Evolutionary conservation across 2,797 vertebrate genomes (phyloP).

Genomic region (Tauraco hartlaubi): DNA sequence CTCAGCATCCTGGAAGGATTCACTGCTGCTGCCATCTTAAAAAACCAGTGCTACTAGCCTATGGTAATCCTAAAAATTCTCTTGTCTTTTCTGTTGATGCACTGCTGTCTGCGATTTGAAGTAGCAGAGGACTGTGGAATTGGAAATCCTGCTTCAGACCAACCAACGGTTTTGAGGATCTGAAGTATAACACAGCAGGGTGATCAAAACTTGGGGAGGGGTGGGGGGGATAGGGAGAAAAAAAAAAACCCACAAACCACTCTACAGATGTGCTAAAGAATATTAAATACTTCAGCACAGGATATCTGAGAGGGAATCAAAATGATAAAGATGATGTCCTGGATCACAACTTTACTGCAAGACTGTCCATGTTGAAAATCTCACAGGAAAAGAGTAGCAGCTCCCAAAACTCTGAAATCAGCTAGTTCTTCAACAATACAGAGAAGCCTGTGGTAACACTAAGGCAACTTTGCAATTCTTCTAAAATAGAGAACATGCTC

Average conservation of each 20-base stretch:
- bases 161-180: neutral
- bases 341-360: neutral
- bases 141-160: neutral
- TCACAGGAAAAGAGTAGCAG: neutral
- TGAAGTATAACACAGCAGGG: neutral
- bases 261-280: neutral
- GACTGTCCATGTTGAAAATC: neutral
- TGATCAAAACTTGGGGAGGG: neutral
- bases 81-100: neutral
- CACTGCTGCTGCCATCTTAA: neutral
- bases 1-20: neutral
- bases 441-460: neutral
- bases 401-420: neutral
- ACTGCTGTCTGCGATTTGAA: neutral
- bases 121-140: neutral
- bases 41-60: neutral
- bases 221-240: fast-evolving
- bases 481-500: neutral
- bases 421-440: neutral
- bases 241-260: fast-evolving
- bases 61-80: neutral
- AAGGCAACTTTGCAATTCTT: neutral
- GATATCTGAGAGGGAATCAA: neutral
- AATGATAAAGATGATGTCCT: neutral
- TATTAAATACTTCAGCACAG: neutral